Evolutionary conservation across 2,888 invertebrate genomes (phyloP), one percentile per base, ranked within the genome.

Genomic region (Fragum sueziense): DNA sequence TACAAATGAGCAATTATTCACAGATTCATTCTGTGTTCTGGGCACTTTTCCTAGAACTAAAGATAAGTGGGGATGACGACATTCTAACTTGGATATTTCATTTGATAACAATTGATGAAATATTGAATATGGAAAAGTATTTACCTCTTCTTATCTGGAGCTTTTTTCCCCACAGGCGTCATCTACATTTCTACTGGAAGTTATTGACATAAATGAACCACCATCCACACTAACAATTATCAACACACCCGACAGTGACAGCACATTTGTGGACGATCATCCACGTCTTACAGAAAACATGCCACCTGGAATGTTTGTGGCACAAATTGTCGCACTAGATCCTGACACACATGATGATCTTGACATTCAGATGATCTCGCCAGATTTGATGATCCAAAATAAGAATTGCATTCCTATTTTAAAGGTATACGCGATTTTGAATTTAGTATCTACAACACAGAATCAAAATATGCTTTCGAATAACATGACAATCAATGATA

Each of bases 261-360:
- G 59, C 3, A 9, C n/a, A 27, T 88, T 84, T 51, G 68, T 52
- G 31, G 69, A 54, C 2, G 73, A 86, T 65, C 7, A 72, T 33
- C 86, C 86, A 62, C 68, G 78, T 69, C 74, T 86, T 27, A 57
- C 54, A 61, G 88, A 88, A 80, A 87, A 86, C 51, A 27, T 79
- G 11, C 71, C 75, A 22, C 70, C 65, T 11, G 67, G 72, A 7
- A 81, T 85, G 17, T 80, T 84, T 67, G 86, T 88, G 70, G 88
- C 87, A 67, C 80, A 81, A 62, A 27, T 88, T 37, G 41, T 82
- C 22, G 82, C 78, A 11, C 57, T 76, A 22, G 88, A 88, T 74
- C 78, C 76, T 54, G 88, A 88, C 62, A 72, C 41, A 33, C 22
- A 65, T 3, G 87, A 87, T 52, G 61, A 37, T 22, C 34, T 86